A percentile compares a stretch with the other conserved stretches of the same genome.
Evolutionary conservation across 1,140 invertebrate genomes (phyloP).

Genomic region (Ptiloglossa arizonensis): DNA sequence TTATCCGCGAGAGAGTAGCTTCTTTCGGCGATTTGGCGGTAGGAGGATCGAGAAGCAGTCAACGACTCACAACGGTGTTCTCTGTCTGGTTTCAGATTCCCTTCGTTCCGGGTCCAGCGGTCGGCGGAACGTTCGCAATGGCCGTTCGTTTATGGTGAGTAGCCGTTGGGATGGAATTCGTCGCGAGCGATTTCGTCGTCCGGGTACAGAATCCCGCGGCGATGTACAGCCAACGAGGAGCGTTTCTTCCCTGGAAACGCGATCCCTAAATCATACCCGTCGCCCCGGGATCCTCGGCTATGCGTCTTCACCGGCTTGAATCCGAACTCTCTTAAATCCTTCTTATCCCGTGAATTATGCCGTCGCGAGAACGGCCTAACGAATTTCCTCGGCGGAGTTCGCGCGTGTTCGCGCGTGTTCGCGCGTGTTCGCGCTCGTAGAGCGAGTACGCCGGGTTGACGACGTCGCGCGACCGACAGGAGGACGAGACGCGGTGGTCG

Average conservation of each 20-base stretch:
- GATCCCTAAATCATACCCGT: conserved; percentile 16
- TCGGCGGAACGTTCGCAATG: conserved; percentile 70
- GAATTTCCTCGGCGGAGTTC: conserved; percentile 5
- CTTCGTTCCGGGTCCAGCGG: conserved; percentile 21
- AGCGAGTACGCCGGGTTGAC: neutral
- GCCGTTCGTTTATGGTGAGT: conserved; percentile 75
- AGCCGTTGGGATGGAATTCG: neutral
- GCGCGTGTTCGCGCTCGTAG: too few species aligned
- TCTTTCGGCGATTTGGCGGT: too few species aligned
- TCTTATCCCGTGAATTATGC: conserved; percentile 61
- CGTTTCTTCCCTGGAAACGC: neutral
- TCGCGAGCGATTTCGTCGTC: too few species aligned
- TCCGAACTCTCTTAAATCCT: conserved; percentile 51
- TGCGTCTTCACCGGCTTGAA: conserved; percentile 20
- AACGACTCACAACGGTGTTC: conserved; percentile 27
- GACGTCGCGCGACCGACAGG: neutral
- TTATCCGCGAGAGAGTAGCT: too few species aligned
- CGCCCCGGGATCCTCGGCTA: neutral
- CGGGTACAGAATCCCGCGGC: neutral
- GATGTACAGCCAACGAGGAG: neutral
- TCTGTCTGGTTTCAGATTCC: conserved; percentile 66
- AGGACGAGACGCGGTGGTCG: neutral
- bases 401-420: too few species aligned
- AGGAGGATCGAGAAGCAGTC: too few species aligned
- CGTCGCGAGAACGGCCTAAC: conserved; percentile 19